Evolutionary conservation across 35 echinoderm and acorn worm genomes (phyloP).

Genomic region (Anneissia japonica): DNA sequence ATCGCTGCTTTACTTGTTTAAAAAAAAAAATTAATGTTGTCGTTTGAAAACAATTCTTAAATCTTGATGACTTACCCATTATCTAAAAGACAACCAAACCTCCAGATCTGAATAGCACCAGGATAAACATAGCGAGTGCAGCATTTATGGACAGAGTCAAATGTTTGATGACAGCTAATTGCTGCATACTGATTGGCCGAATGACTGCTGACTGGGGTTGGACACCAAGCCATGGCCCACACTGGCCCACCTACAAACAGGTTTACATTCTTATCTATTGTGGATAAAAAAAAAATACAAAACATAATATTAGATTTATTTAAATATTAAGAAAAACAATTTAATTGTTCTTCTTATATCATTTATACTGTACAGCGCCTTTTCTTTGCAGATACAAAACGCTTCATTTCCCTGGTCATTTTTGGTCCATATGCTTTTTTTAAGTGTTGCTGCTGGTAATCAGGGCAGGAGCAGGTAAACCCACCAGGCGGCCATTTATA

Average conservation of each 20-base stretch:
- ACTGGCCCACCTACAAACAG: constrained; percentile 17
- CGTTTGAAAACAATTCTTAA: no score
- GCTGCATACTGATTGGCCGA: constrained; percentile 31
- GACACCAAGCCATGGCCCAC: constrained; percentile 18
- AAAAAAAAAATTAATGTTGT: no score
- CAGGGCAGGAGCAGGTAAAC: no score
- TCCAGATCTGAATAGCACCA: constrained; percentile 12
- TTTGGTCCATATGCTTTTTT: no score
- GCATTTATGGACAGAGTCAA: neutral
- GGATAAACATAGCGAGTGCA: neutral
- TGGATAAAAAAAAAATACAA: neutral
- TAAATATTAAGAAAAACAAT: no score
- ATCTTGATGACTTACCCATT: neutral
- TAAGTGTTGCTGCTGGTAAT: no score
- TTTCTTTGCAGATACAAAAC: no score
- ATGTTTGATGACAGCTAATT: neutral
- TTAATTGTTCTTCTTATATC: no score
- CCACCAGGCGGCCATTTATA: no score
- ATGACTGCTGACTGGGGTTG: neutral
- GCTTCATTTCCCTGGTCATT: no score
- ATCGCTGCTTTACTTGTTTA: no score
- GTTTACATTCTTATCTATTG: neutral
- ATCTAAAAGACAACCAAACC: neutral
- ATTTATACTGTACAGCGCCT: no score
- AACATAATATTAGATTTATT: neutral